These are phyloP conservation scores for Pachyseris speciosa DNA, from an alignment of 64 coral and sea anemone genomes.

Conservation along the genomic window DNA sequence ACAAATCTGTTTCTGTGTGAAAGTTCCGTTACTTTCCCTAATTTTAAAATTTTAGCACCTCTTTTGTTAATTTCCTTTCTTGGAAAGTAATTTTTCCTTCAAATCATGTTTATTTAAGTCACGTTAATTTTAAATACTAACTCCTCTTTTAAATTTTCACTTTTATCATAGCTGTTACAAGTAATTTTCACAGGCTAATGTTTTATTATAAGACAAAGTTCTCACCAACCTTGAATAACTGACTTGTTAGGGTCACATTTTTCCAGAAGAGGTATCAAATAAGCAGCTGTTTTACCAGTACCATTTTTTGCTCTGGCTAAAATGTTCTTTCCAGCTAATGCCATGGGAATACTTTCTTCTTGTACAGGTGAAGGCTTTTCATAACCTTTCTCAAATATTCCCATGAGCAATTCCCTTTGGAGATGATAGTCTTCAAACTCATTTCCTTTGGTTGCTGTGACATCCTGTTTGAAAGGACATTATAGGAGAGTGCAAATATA, in stretches of 20 bases:
- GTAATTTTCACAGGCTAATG: too few species aligned
- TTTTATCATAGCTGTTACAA: too few species aligned
- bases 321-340: slow-evolving; percentile 93
- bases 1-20: too few species aligned
- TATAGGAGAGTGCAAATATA: not conserved
- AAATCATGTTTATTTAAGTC: too few species aligned
- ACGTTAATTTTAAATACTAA: too few species aligned
- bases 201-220: too few species aligned
- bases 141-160: too few species aligned
- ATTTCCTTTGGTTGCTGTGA: slow-evolving; percentile 99
- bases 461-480: slow-evolving; percentile 72
- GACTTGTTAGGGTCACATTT: slow-evolving; percentile 81
- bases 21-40: too few species aligned
- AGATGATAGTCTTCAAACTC: slow-evolving; percentile 99
- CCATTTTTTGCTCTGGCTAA: slow-evolving; percentile 99
- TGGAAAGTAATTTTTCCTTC: too few species aligned
- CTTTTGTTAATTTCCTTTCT: too few species aligned
- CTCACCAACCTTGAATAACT: slow-evolving; percentile 86
- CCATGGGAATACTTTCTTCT: slow-evolving; percentile 98
- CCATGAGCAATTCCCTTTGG: slow-evolving; percentile 96
- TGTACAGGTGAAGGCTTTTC: slow-evolving; percentile 99
- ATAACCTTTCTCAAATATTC: slow-evolving; percentile 99
- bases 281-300: slow-evolving; percentile 98
- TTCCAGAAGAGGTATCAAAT: slow-evolving; percentile 95
- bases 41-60: too few species aligned